Conservation (phyloP, 2,797 vertebrate genomes). For the Diplodus puntazzo region DNA sequence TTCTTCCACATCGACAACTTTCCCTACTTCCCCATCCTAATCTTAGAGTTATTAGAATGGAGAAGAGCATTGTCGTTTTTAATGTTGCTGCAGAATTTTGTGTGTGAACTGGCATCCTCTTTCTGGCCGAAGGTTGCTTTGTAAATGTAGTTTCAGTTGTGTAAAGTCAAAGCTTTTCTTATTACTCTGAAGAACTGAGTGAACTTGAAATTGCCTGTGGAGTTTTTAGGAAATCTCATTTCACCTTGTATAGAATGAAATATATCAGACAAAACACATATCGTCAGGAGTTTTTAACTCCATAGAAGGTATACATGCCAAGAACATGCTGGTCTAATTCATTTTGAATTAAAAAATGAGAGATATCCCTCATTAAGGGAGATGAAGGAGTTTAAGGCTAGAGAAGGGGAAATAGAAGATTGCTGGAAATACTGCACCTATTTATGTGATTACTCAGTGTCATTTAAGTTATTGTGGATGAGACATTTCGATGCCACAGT, state of each 20-base stretch:
- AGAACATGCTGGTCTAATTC: background rate
- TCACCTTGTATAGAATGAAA: background rate
- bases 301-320: background rate
- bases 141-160: conserved; percentile 19
- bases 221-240: background rate
- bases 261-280: conserved; percentile 1
- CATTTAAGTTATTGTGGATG: conserved; percentile 18
- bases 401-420: background rate
- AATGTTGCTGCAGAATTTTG: conserved; percentile 11
- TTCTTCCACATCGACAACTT: conserved; percentile 46
- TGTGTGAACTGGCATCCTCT: conserved; percentile 20
- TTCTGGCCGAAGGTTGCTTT: conserved; percentile 11
- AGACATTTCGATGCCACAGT: background rate
- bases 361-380: background rate
- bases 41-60: conserved; percentile 43
- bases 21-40: conserved; percentile 41
- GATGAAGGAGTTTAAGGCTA: background rate
- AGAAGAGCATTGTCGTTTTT: conserved; percentile 37
- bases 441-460: conserved; percentile 7
- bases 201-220: background rate
- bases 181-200: background rate
- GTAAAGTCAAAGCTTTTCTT: background rate
- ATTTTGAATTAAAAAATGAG: background rate
- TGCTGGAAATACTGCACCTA: conserved; percentile 19
- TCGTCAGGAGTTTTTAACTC: background rate